Percentiles rank a stretch among this genome's conserved stretches.
Conservation (phyloP, 2,888 invertebrate genomes). For the Leptopilina drosophilae region DNA sequence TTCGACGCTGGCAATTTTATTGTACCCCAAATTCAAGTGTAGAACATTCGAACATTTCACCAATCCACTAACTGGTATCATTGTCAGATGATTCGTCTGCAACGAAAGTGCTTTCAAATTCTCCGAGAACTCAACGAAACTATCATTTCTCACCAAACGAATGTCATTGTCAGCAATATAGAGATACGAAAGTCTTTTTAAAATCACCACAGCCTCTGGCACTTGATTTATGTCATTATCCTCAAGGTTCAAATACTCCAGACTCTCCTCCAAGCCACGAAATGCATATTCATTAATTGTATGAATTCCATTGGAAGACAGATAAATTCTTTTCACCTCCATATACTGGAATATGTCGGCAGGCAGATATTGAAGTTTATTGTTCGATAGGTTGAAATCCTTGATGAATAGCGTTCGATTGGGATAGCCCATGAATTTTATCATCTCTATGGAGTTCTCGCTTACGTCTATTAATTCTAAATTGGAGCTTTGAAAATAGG, state of each 20-base stretch:
- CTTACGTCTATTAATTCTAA: conserved; percentile 78
- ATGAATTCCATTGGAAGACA: conserved; percentile 87
- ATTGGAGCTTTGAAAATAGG: conserved; percentile 80
- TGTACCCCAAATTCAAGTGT: conserved; percentile 94
- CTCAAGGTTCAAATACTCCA: conserved; percentile 91
- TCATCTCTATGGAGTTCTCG: conserved; percentile 87
- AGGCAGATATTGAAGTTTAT: conserved; percentile 84
- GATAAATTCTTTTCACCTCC: conserved; percentile 86
- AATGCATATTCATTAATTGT: conserved; percentile 86
- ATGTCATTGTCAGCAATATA: conserved; percentile 90
- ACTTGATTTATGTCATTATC: conserved; percentile 86
- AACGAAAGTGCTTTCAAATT: conserved; percentile 88
- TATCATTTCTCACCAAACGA: conserved; percentile 81
- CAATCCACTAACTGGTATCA: conserved; percentile 84
- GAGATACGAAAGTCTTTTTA: conserved; percentile 86
- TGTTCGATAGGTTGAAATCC: conserved; percentile 89
- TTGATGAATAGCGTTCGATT: conserved; percentile 84
- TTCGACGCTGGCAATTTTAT: conserved; percentile 87
- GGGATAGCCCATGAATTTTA: conserved; percentile 72
- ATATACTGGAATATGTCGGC: conserved; percentile 84
- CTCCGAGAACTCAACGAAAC: conserved; percentile 79
- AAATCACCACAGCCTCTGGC: conserved; percentile 84
- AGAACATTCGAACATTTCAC: conserved; percentile 86
- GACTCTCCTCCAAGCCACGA: conserved; percentile 83
- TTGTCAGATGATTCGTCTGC: conserved; percentile 88